phyloP scores from a whole-genome alignment of 2,113 vertebrate genomes.

The Myanophis thanlyinensis region DNA sequence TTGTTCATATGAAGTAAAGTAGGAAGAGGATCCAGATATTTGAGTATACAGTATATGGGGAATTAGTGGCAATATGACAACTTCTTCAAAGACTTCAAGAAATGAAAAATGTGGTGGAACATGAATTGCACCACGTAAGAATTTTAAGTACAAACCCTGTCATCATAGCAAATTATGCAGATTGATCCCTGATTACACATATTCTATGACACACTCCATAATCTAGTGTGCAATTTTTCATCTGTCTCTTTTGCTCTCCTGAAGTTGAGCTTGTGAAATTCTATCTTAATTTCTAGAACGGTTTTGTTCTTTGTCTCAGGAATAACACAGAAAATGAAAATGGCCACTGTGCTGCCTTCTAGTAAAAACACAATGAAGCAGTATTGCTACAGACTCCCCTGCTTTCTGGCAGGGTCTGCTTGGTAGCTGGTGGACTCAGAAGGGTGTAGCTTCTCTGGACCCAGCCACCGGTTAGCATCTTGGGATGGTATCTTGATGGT shows the following conservation, averaged over 20 bases:
- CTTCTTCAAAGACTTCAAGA: background rate
- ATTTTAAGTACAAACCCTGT: background rate
- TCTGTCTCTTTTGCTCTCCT: constrained; percentile 36
- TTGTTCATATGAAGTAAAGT: background rate
- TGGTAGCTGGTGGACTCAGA: too few relatives aligned
- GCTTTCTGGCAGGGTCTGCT: too few relatives aligned
- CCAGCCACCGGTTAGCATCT: too few relatives aligned
- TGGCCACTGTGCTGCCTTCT: constrained; percentile 68
- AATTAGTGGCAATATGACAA: background rate
- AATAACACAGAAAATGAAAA: constrained; percentile 76
- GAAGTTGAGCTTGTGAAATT: constrained; percentile 71
- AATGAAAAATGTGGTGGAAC: background rate
- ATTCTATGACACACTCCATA: background rate
- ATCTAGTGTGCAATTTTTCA: background rate
- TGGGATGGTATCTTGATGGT: too few relatives aligned
- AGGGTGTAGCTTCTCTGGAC: too few relatives aligned
- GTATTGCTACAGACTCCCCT: too few relatives aligned
- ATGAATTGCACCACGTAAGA: background rate
- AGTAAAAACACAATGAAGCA: constrained; percentile 85
- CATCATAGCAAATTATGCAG: background rate
- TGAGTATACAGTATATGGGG: background rate
- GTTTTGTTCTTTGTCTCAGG: constrained; percentile 92
- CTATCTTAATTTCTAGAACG: constrained; percentile 80
- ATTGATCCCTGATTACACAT: background rate
- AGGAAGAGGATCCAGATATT: background rate